Conservation (phyloP, 2,888 invertebrate genomes). For the Coelogynopora nodosa region DNA sequence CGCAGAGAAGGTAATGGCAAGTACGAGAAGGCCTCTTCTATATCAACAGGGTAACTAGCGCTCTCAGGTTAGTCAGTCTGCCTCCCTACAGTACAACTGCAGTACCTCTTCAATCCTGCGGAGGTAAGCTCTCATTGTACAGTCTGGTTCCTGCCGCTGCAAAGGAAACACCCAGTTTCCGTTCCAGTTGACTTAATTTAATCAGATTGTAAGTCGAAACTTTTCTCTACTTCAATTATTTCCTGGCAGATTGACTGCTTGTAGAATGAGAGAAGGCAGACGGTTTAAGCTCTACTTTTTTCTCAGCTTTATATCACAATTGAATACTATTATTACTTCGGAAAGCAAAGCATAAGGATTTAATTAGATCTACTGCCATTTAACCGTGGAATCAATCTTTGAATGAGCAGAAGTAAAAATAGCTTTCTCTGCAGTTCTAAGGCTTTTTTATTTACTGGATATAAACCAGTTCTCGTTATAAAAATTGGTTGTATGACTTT, state of each 20-base stretch:
- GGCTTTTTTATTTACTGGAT: background rate
- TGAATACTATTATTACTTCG: background rate
- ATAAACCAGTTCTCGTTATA: too few relatives aligned
- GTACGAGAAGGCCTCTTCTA: too few relatives aligned
- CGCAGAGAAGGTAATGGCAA: too few relatives aligned
- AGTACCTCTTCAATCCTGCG: too few relatives aligned
- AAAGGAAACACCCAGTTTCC: conserved; percentile 12
- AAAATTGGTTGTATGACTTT: background rate
- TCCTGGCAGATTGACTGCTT: background rate
- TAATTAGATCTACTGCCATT: background rate
- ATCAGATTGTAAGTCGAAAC: conserved; percentile 19
- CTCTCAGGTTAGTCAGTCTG: background rate
- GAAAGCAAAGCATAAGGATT: background rate
- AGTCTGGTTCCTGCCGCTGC: background rate
- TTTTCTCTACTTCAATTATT: background rate
- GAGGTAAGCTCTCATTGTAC: background rate
- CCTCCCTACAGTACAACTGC: background rate
- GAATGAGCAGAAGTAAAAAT: background rate
- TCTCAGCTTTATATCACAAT: background rate
- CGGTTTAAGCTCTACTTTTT: background rate
- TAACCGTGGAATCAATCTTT: background rate
- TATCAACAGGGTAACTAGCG: too few relatives aligned
- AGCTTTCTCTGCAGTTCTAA: background rate
- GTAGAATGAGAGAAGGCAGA: too few relatives aligned
- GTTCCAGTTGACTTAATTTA: conserved; percentile 28